Evolutionary conservation across 1,140 invertebrate genomes (phyloP), one percentile per base, ranked within the genome.

Genomic region (Diorhabda sublineata): DNA sequence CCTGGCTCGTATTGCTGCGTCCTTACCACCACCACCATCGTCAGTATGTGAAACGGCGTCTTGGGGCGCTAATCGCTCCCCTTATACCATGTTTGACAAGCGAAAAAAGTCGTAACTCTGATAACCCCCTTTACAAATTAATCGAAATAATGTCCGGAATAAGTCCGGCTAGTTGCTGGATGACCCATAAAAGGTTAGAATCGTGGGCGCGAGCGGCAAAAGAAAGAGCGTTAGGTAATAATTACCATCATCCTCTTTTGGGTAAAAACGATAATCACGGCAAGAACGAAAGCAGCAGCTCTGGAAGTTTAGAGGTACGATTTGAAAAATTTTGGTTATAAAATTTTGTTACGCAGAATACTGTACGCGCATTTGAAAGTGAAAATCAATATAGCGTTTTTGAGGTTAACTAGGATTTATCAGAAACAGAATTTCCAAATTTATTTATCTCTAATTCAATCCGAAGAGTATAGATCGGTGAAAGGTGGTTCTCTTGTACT

Each of bases 181-280:
- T 88, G 58, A 87, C 88, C 2, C 88, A 90, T 78, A 89, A 89
- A 75, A 81, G 88, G 64, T 82, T 90, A 7, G 88, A 89, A 78
- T 88, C 87, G n/a, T 90, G 89, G 88, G 88, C 89, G 2, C 82
- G 86, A 62, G 86, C 88, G 8, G 88, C 88, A 52, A 85, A 88
- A 72, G 87, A 89, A 74, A 80, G 88, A 42, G 87, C 87, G 5
- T 84, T 86, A 52, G 87, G 79, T 41, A 72, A 71, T 52, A 73
- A 69, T n/a, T 73, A 71, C 4, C 69, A 72, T 43, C 72, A 73
- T 63, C 58, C 66, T 41, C 69, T 70, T 44, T 61, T 68, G 52
- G 66, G 64, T 11, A 64, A 64, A 45, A 64, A 56, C 8, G 63
- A 45, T 41, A 70, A 66, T 61, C 75, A 74, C 70, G 72, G 73